Evolutionary conservation across 2,797 vertebrate genomes (phyloP).

Genomic region (Moxostoma hubbsi): DNA sequence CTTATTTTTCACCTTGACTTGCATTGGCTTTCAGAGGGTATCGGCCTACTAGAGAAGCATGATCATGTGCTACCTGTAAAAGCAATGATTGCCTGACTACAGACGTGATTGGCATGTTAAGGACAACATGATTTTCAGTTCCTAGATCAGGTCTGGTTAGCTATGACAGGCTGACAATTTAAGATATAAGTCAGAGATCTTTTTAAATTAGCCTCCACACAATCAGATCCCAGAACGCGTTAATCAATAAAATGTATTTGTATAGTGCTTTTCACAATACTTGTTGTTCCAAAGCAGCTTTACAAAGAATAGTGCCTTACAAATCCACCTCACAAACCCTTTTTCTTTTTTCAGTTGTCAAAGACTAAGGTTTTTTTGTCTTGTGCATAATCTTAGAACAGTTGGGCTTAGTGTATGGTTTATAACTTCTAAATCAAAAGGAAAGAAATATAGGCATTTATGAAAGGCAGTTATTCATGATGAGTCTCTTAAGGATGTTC

Average conservation of each 20-base stretch:
- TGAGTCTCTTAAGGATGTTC: not conserved
- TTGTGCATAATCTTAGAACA: not conserved
- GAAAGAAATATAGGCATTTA: not conserved
- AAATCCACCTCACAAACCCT: too few species aligned
- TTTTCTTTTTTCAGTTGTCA: constrained; percentile 1
- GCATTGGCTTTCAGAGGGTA: constrained; percentile 16
- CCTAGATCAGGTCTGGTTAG: constrained; percentile 19
- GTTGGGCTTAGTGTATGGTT: not conserved
- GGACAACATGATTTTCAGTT: not conserved
- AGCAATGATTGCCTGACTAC: not conserved
- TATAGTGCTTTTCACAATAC: too few species aligned
- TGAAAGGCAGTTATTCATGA: not conserved
- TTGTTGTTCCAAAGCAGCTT: too few species aligned
- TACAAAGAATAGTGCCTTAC: too few species aligned
- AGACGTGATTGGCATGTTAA: constrained; percentile 40
- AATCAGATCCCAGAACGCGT: not conserved
- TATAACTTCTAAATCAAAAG: not conserved
- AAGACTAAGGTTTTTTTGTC: constrained; percentile 1
- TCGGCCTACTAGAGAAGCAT: constrained; percentile 3
- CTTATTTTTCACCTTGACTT: constrained; percentile 18
- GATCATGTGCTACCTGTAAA: constrained; percentile 16
- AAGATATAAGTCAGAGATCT: not conserved
- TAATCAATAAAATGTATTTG: not conserved
- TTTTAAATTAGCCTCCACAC: constrained; percentile 1
- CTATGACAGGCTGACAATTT: constrained; percentile 19